These are phyloP conservation scores for Oncorhynchus nerka DNA, from an alignment of 2,113 vertebrate species.

Conservation along the genomic window DNA sequence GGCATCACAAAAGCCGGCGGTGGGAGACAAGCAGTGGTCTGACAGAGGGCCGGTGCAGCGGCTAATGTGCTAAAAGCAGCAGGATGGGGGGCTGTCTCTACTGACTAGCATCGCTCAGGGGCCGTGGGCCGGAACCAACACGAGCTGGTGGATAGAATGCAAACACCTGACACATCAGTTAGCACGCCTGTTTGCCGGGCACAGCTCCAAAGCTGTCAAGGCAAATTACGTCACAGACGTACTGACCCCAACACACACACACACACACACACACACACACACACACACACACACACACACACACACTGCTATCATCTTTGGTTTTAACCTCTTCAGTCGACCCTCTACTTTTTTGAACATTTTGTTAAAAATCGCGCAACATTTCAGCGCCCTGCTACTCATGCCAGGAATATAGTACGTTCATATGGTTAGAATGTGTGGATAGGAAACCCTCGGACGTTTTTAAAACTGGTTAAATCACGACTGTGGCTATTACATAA, in stretches of 20 bases:
- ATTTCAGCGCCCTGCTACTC: no score
- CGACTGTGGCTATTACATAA: no score
- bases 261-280: not conserved
- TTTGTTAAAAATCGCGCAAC: no score
- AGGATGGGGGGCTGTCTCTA: conserved; percentile 30
- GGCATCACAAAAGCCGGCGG: conserved; percentile 1
- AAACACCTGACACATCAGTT: conserved; percentile 50
- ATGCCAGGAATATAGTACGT: no score
- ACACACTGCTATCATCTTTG: not conserved
- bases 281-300: not conserved
- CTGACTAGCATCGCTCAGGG: conserved; percentile 29
- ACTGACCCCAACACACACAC: not conserved
- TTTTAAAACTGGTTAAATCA: no score
- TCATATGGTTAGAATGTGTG: no score
- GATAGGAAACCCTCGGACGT: no score
- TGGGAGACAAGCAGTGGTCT: conserved; percentile 21
- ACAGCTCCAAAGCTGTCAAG: conserved; percentile 27
- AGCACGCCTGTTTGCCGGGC: conserved; percentile 24
- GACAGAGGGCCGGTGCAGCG: conserved; percentile 31
- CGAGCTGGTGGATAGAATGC: conserved; percentile 32
- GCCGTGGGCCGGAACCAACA: conserved; percentile 28
- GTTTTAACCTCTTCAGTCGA: no score
- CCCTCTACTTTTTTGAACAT: no score
- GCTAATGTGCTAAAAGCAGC: conserved; percentile 36
- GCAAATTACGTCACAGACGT: conserved; percentile 27